Evolutionary conservation across 1,140 invertebrate species (phyloP), one percentile per base, ranked within the genome.

Genomic region (Maniola jurtina): DNA sequence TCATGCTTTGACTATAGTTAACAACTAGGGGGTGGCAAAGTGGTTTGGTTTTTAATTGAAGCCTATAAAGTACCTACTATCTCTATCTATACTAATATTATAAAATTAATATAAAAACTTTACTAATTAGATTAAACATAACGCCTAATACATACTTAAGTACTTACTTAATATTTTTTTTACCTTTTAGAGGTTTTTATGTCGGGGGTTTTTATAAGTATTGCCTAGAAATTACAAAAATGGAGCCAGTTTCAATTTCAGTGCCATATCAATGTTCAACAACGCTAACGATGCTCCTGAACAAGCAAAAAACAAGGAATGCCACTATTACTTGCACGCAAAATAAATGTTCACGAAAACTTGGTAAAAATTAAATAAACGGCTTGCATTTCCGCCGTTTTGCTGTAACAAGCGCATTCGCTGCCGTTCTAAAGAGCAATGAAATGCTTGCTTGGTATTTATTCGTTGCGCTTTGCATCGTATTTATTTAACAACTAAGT

Each of bases 391-490:
- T 72, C 70, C 68, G 68, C 9, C 52, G 33, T 55, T 50, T 55
- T 13, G 34, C 50, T 67, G 66, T 65, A 33, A 57, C 57, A 58
- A 52, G 59, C 62, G 64, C 58, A 61, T 61, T 52, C 59, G 63
- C 38, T 62, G 56, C 40, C 50, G 38, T 64, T 25, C 56, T 61
- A 71, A 68, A 66, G 70, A 64, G 72, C 70, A 72, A 71, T 75
- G 71, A 64, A 73, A 71, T 72, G 72, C 72, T 72, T 68, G 70
- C 70, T 40, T 33, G 69, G 61, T 73, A 77, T 70, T 72, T 72
- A 73, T 77, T 70, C 70, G 67, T 54, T 35, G 56, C 66, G 73
- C 62, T 64, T 66, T 64, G 60, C 48, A 66, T 72, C 48, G 59
- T 45, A 65, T 61, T 62, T 25, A 6, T 50, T 42, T n/a, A n/a